These are phyloP conservation scores for Apeltes quadracus DNA, from an alignment of 2,113 vertebrate genomes.

Conservation along the genomic window DNA sequence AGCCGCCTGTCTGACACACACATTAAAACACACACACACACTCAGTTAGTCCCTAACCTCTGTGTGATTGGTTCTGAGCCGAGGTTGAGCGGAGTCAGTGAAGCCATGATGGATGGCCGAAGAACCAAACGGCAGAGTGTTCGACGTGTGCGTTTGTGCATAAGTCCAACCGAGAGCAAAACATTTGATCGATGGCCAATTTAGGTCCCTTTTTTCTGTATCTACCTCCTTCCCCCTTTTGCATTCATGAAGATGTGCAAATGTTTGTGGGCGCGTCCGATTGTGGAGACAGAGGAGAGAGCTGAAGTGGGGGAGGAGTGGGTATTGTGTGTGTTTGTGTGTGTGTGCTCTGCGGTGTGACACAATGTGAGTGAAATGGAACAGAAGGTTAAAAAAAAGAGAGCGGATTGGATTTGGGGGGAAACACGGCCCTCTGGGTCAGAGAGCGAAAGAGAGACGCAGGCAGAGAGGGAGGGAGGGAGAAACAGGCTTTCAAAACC, in stretches of 20 bases:
- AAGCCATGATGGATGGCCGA: constrained; percentile 69
- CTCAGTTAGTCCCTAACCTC: constrained; percentile 56
- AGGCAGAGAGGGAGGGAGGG: constrained; percentile 25
- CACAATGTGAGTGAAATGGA: constrained; percentile 76
- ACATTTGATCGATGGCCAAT: constrained; percentile 63
- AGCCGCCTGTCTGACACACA: constrained; percentile 14
- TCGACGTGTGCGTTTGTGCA: constrained; percentile 18
- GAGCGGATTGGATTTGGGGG: constrained; percentile 75
- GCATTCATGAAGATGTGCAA: constrained; percentile 32
- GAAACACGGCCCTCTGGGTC: constrained; percentile 71
- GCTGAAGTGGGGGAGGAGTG: constrained; percentile 58
- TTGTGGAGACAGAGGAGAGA: constrained; percentile 31
- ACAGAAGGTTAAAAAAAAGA: constrained; percentile 72
- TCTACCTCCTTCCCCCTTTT: not conserved
- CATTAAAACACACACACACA: constrained; percentile 14
- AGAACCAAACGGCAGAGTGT: constrained; percentile 12
- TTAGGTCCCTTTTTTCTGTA: constrained; percentile 16
- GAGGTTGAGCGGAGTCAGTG: constrained; percentile 63
- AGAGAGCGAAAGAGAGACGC: constrained; percentile 47
- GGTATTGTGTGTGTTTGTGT: constrained; percentile 73
- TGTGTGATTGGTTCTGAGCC: constrained; percentile 67
- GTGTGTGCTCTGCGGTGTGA: constrained; percentile 74
- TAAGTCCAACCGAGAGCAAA: constrained; percentile 45
- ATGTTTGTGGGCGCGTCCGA: constrained; percentile 17
- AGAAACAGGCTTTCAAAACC: constrained; percentile 34